Percentiles rank a stretch among this genome's conserved stretches.
Conservation (phyloP, 2,797 vertebrate species). For the Calcarius lapponicus region DNA sequence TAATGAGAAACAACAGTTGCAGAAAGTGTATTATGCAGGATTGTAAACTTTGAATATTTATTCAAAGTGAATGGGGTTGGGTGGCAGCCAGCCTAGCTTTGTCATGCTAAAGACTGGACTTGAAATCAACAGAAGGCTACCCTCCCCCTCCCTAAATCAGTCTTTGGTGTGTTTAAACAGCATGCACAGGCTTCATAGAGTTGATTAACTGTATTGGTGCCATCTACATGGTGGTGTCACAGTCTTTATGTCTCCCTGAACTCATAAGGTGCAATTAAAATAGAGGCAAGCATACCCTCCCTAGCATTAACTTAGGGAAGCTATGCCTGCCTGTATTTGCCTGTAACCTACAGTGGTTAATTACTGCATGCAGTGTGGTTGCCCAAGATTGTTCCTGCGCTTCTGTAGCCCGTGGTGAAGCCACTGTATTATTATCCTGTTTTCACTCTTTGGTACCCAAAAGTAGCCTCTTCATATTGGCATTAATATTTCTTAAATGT, state of each 20-base stretch:
- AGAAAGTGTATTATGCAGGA: conserved; percentile 49
- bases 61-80: conserved; percentile 29
- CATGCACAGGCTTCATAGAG: background rate
- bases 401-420: background rate
- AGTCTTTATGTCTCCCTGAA: background rate
- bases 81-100: conserved; percentile 34
- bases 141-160: conserved; percentile 18
- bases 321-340: background rate
- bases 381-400: background rate
- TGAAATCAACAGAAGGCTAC: conserved; percentile 39
- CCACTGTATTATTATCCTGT: background rate
- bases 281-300: background rate
- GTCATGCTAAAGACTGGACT: conserved; percentile 51
- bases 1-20: conserved; percentile 59
- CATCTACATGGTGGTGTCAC: background rate
- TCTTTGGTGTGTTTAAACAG: background rate
- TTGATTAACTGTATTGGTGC: conserved; percentile 30
- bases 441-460: background rate
- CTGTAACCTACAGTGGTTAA: background rate
- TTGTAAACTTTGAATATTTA: conserved; percentile 50
- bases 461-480: background rate
- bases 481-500: background rate
- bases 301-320: background rate
- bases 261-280: conserved; percentile 19
- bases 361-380: background rate